These are phyloP conservation scores for Propithecus coquereli DNA, from an alignment of 2,113 vertebrate genomes.

Conservation along the genomic window DNA sequence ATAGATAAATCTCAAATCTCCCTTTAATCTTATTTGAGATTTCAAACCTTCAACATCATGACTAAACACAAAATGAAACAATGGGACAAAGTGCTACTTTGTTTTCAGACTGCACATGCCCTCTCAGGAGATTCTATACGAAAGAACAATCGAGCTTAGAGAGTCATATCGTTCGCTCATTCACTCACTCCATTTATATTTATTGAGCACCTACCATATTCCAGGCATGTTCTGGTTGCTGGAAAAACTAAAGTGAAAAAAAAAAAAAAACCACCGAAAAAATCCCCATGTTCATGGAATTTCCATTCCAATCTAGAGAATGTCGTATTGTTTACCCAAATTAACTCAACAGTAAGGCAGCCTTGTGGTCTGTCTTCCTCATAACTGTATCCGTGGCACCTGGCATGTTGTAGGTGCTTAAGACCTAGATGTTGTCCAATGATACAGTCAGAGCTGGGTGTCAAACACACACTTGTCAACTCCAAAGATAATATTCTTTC, in stretches of 20 bases:
- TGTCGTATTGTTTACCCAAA: neutral
- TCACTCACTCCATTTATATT: neutral
- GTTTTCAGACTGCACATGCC: neutral
- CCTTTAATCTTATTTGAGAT: neutral
- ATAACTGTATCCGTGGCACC: neutral
- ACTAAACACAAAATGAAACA: neutral
- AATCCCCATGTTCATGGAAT: neutral
- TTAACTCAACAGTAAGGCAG: neutral
- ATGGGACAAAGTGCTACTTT: neutral
- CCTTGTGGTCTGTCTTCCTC: neutral
- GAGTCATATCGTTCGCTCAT: neutral
- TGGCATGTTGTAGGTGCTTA: neutral
- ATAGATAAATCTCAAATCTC: neutral
- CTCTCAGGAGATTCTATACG: neutral
- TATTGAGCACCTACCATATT: neutral
- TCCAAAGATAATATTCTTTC: neutral
- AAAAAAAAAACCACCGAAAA: neutral
- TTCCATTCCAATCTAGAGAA: neutral
- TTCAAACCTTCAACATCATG: neutral
- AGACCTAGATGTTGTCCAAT: neutral
- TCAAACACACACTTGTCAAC: neutral
- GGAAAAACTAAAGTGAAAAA: neutral
- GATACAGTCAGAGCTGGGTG: neutral
- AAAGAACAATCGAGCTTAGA: neutral
- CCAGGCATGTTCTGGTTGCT: neutral